Percentiles rank a stretch among this genome's conserved stretches.
These are phyloP conservation scores for Origma solitaria DNA, from an alignment of 2,113 vertebrate species.

Conservation along the genomic window DNA sequence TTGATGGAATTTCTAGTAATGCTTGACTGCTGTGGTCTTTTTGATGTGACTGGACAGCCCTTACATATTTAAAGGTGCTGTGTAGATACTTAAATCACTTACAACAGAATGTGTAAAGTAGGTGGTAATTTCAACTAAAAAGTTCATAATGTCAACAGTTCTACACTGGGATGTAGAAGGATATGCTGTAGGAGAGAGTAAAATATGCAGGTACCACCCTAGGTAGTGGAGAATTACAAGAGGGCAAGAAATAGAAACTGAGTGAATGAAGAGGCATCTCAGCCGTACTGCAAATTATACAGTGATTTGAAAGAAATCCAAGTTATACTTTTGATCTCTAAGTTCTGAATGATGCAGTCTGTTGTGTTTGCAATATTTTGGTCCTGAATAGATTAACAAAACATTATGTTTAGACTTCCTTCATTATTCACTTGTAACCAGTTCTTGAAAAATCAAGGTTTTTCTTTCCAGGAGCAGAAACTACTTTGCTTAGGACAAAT, in stretches of 20 bases:
- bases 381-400: background rate
- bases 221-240: background rate
- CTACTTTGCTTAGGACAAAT: background rate
- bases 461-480: background rate
- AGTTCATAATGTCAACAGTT: background rate
- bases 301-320: background rate
- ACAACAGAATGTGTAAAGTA: background rate
- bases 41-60: background rate
- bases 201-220: background rate
- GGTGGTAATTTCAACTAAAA: background rate
- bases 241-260: background rate
- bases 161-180: background rate
- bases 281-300: background rate
- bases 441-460: background rate
- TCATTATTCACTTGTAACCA: background rate
- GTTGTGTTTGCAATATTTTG: background rate
- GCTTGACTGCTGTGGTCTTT: background rate
- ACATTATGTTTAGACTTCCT: background rate
- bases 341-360: background rate
- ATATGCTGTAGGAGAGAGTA: background rate
- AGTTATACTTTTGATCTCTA: background rate
- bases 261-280: background rate
- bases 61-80: background rate
- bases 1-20: background rate
- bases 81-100: background rate